Evolutionary conservation across 2,888 invertebrate species (phyloP).

Genomic region (Meganola albula): DNA sequence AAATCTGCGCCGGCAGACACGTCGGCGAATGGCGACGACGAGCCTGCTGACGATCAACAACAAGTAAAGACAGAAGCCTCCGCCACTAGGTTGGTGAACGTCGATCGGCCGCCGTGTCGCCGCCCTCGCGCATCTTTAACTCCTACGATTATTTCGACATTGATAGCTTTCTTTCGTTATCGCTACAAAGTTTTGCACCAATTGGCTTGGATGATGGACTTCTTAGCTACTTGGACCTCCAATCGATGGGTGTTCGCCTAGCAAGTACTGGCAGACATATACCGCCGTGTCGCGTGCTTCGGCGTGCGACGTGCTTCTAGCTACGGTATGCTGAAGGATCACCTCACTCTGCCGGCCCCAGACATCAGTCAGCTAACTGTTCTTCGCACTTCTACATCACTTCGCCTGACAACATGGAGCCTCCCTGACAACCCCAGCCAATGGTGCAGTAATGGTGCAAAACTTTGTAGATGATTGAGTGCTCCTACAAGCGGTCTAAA

Average conservation of each 20-base stretch:
- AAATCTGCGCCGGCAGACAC: conserved; percentile 43
- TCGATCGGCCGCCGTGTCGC: conserved; percentile 62
- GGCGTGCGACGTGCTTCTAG: neutral
- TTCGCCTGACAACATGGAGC: conserved; percentile 11
- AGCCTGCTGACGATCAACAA: conserved; percentile 47
- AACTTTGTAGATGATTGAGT: conserved; percentile 71
- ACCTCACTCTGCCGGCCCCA: conserved; percentile 2
- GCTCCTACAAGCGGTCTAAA: conserved; percentile 22
- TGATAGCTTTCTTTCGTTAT: conserved; percentile 45
- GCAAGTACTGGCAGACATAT: neutral
- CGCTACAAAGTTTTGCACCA: conserved; percentile 77
- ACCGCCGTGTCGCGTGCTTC: conserved; percentile 1
- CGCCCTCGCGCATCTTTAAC: conserved; percentile 58
- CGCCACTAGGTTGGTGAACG: conserved; percentile 74
- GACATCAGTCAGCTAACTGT: too few species aligned
- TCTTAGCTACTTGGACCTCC: too few species aligned
- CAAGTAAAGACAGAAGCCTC: conserved; percentile 62
- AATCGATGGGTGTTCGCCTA: neutral
- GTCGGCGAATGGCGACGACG: conserved; percentile 39
- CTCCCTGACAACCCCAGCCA: conserved; percentile 9
- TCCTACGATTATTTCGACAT: conserved; percentile 53
- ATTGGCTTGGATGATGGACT: conserved; percentile 18
- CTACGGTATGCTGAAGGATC: neutral
- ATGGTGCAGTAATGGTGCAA: conserved; percentile 66
- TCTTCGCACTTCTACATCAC: conserved; percentile 14